Evolutionary conservation across 2,113 vertebrate genomes (phyloP), one percentile per base, ranked within the genome.

Genomic region (Silurus glanis): DNA sequence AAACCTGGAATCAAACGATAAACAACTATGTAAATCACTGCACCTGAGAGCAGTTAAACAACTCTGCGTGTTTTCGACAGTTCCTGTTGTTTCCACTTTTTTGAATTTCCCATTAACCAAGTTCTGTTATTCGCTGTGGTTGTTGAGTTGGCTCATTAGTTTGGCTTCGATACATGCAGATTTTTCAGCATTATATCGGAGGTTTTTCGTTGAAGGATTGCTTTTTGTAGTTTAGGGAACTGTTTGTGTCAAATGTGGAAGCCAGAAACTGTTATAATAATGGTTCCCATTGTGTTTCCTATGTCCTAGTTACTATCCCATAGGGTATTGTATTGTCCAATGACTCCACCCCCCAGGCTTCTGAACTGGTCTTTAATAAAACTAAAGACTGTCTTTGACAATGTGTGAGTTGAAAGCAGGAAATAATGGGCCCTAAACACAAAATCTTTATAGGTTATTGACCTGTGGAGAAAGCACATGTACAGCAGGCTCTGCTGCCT

Each of bases 401-500:
- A 92, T 86, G 93, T 95, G 92, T 92, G 94, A 95, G 90, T 94
- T 94, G 89, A 94, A 93, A 94, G 93, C 93, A 94, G 94, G 93
- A 94, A 94, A 94, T 94, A 94, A 94, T 95, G 92, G 94, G 91
- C 91, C 89, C 92, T 94, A 94, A 95, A 94, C 91, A 90, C 91
- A 93, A 94, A 94, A 94, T 93, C 91, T 92, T 94, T 94, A 92
- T 92, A 92, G 92, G 92, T 92, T 95, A 95, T 95, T 95, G 95
- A 94, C 92, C 91, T 86, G 87, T 85, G 87, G 89, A 89, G 86
- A 86, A 75, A 88, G 88, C 83, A 84, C 85, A 69, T 66, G 12
- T 86, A 67, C 79, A 72, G 58, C 71, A 78, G 83, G 80, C 89
- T 80, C 72, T 87, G 87, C 83, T 74, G 87, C 84, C 75, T 91